Evolutionary conservation across 1,140 invertebrate species (phyloP), one percentile per base, ranked within the genome.

Genomic region (Heliconius hewitsoni): DNA sequence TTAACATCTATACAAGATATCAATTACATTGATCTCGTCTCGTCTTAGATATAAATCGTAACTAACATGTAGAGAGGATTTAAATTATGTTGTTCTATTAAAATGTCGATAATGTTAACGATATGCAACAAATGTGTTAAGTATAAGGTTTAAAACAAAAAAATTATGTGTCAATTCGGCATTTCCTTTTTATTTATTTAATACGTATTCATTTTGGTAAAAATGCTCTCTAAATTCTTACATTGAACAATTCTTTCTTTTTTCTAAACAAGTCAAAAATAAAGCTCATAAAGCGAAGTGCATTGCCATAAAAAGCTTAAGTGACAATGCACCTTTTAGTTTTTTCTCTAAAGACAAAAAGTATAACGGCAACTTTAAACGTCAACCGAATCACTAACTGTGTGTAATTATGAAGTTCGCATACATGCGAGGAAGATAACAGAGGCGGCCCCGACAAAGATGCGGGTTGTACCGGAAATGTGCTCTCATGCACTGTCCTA

Each of bases 401-500:
- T 70, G 78, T 71, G 80, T 88, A 87, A 84, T 83, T 84, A 82
- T 76, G 70, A 76, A 73, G 88, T 83, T 82, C 84, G 86, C 77
- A 81, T 79, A 72, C 71, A 52, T 80, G 73, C 72, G 73, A 85
- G 83, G 86, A 74, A 85, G 83, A 86, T 89, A 89, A 89, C 87
- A 84, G 85, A 85, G 84, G 82, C 84, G 84, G 83, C 74, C 82
- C 83, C 84, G 82, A 82, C 85, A 88, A 87, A 86, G 87, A 89
- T 87, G 87, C 84, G 85, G 84, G 83, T 78, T 79, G 80, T 83
- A 80, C 87, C 87, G 90, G 91, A 93, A 89, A 89, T 87, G 85
- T 87, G 87, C 87, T 89, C 87, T 86, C 87, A 86, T 89, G 85
- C 85, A 87, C 81, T 90, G 89, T 83, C 90, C 91, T 92, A 92